phyloP scores from a whole-genome alignment of 2,888 invertebrate genomes.

The Trichogramma dendrolimi region DNA sequence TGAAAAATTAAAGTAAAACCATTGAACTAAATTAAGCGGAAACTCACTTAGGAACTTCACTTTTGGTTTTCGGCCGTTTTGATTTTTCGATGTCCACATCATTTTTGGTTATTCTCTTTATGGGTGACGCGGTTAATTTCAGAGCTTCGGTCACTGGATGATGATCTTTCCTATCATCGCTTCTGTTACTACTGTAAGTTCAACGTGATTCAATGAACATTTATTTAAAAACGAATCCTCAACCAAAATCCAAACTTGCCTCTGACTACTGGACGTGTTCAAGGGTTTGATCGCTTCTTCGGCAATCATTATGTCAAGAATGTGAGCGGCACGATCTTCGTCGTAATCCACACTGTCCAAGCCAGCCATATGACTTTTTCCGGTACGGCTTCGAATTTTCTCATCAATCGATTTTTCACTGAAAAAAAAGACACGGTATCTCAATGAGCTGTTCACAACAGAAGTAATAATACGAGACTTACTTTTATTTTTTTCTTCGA shows the following conservation, averaged over 20 bases:
- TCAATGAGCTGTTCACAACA: background rate
- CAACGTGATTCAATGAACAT: slow-evolving; percentile 8
- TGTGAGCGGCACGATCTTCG: slow-evolving; percentile 75
- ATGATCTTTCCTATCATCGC: slow-evolving; percentile 46
- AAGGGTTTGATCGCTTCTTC: slow-evolving; percentile 59
- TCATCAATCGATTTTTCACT: slow-evolving; percentile 70
- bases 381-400: slow-evolving; percentile 70
- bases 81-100: slow-evolving; percentile 44
- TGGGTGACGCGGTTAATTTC: slow-evolving; percentile 47
- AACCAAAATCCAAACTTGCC: slow-evolving; percentile 34
- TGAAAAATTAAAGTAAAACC: slow-evolving; percentile 12
- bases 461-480: slow-evolving; percentile 40
- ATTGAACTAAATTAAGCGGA: slow-evolving; percentile 10
- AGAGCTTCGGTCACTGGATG: slow-evolving; percentile 48
- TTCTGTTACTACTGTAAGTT: slow-evolving; percentile 39
- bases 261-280: slow-evolving; percentile 46
- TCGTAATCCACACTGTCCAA: slow-evolving; percentile 84
- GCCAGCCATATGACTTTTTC: slow-evolving; percentile 81
- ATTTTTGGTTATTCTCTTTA: slow-evolving; percentile 44
- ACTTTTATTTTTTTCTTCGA: slow-evolving; percentile 69
- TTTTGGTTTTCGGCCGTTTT: slow-evolving; percentile 50
- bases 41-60: slow-evolving; percentile 51
- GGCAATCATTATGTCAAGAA: slow-evolving; percentile 67
- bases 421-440: slow-evolving; percentile 29
- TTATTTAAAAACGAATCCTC: background rate